Percentiles rank a stretch among this genome's conserved stretches.
Evolutionary conservation across 2,888 invertebrate genomes (phyloP).

Genomic region (Sialis lutaria): DNA sequence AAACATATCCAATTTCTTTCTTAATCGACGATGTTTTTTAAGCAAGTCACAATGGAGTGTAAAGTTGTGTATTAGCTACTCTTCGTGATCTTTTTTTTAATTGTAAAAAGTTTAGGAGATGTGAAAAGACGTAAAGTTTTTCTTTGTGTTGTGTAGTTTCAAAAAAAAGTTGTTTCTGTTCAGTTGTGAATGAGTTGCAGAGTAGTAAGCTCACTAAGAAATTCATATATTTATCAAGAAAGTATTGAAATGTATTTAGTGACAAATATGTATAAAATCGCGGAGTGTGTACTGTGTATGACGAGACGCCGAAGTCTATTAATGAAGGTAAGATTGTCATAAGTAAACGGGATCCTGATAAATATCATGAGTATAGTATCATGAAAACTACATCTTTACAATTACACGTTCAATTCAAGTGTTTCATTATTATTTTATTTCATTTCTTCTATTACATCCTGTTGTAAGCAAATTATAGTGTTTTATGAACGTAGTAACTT

Average conservation of each 20-base stretch:
- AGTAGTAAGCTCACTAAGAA: not conserved
- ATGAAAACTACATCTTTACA: no score
- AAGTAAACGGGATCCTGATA: constrained; percentile 4
- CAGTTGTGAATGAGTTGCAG: not conserved
- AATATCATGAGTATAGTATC: no score
- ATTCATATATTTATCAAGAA: not conserved
- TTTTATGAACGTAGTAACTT: no score
- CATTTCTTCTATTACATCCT: no score
- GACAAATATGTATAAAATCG: constrained; percentile 22
- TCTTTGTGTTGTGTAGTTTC: constrained; percentile 3
- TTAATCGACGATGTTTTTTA: not conserved
- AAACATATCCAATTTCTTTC: not conserved
- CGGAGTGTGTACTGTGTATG: constrained; percentile 24
- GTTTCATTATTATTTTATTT: no score
- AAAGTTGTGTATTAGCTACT: not conserved
- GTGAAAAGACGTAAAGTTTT: not conserved
- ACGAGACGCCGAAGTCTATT: constrained; percentile 19
- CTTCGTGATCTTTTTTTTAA: not conserved
- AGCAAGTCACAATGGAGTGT: not conserved
- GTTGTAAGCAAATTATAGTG: no score
- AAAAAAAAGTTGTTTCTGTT: not conserved
- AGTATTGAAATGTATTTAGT: constrained; percentile 16
- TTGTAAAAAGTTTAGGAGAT: not conserved
- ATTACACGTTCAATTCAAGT: no score
- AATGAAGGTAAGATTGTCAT: constrained; percentile 24